phyloP scores from a whole-genome alignment of 92 coral and sea anemone species.

The Actinernus sp. region DNA sequence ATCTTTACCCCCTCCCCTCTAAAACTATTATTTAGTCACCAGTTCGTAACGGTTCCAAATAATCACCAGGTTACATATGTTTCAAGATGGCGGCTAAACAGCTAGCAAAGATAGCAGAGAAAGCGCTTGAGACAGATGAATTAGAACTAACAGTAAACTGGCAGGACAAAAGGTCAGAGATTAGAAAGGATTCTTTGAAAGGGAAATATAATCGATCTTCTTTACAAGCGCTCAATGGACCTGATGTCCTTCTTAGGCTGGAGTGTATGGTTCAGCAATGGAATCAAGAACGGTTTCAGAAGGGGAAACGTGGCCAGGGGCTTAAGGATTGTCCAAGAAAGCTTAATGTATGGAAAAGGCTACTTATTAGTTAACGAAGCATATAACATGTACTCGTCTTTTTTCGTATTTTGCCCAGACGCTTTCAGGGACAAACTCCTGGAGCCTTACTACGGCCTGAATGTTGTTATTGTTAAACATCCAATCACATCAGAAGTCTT shows the following conservation, averaged over 20 bases:
- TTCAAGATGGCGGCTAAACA: too few relatives aligned
- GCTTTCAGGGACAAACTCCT: conserved; percentile 68
- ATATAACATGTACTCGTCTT: conserved; percentile 53
- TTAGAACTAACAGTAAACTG: conserved; percentile 3
- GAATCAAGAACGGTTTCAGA: not conserved
- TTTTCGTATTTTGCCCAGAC: conserved; percentile 45
- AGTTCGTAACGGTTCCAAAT: too few relatives aligned
- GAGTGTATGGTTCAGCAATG: conserved; percentile 21
- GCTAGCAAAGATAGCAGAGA: too few relatives aligned
- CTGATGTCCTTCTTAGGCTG: conserved; percentile 27
- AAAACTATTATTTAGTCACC: too few relatives aligned
- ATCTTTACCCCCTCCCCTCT: too few relatives aligned
- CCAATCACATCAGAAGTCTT: conserved; percentile 32
- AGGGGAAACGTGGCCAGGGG: conserved; percentile 14
- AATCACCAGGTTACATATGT: too few relatives aligned
- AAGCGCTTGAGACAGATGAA: too few relatives aligned
- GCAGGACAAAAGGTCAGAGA: conserved; percentile 25
- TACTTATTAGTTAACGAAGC: conserved; percentile 50
- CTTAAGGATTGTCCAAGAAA: conserved; percentile 37
- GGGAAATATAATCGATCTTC: conserved; percentile 15
- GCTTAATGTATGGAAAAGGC: conserved; percentile 18
- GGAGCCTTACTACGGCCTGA: conserved; percentile 53
- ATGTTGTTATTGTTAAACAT: conserved; percentile 30
- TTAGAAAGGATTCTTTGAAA: conserved; percentile 11
- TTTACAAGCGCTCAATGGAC: conserved; percentile 3